Evolutionary conservation across 2,113 vertebrate species (phyloP).

Genomic region (Camelus dromedarius): DNA sequence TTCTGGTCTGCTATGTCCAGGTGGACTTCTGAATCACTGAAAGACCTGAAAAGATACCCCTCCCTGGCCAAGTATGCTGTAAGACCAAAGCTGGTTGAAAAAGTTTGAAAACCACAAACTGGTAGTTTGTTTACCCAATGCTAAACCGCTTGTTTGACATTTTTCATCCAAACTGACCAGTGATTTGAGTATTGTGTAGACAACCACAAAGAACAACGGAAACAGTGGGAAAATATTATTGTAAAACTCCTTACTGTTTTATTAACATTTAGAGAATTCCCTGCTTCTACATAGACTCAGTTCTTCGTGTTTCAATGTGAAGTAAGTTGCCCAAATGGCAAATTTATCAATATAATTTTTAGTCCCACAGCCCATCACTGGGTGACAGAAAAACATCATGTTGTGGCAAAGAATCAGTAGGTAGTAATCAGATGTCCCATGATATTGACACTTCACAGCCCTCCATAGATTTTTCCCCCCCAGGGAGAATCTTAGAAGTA

Average conservation of each 20-base stretch:
- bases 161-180: not conserved
- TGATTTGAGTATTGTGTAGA: constrained; percentile 12
- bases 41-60: not conserved
- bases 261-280: not conserved
- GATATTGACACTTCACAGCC: not conserved
- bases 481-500: not conserved
- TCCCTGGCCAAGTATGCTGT: not conserved
- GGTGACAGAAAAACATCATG: constrained; percentile 38
- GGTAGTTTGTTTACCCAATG: not conserved
- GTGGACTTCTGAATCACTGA: not conserved
- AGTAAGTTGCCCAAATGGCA: not conserved
- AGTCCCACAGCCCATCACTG: constrained; percentile 10
- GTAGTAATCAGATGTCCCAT: constrained; percentile 6
- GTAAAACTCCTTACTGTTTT: constrained; percentile 9
- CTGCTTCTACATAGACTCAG: not conserved
- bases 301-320: not conserved
- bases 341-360: constrained; percentile 45
- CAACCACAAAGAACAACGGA: constrained; percentile 18
- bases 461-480: not conserved
- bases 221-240: not conserved
- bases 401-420: constrained; percentile 13
- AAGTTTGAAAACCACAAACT: constrained; percentile 16
- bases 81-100: not conserved
- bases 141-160: constrained; percentile 10
- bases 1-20: not conserved